phyloP scores from a whole-genome alignment of 1,140 invertebrate genomes.

The Ganaspis sp. region DNA sequence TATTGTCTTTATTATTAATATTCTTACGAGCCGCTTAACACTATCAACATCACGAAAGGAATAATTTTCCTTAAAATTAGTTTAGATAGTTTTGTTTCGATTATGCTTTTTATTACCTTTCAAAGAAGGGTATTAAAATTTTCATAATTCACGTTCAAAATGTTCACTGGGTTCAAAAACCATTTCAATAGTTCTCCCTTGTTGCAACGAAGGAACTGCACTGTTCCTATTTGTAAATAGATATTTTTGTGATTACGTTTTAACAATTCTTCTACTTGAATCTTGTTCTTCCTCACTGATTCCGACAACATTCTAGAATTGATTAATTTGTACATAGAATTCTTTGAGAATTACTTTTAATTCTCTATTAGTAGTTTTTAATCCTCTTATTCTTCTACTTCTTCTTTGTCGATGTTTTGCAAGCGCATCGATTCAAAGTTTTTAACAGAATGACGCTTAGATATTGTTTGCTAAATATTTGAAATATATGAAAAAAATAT shows the following conservation, averaged over 20 bases:
- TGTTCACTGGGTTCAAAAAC: not conserved
- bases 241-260: constrained; percentile 35
- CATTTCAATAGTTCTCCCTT: not conserved
- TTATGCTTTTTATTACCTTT: not conserved
- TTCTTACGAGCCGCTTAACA: not conserved
- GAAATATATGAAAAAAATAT: constrained; percentile 30
- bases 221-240: constrained; percentile 38
- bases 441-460: constrained; percentile 58
- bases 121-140: not conserved
- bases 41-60: not conserved
- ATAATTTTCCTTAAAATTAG: not conserved
- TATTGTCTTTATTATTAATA: constrained; percentile 3
- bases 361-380: not conserved
- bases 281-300: constrained; percentile 57
- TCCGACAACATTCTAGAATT: constrained; percentile 41
- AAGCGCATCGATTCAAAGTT: constrained; percentile 41
- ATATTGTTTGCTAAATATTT: constrained; percentile 60
- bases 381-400: not conserved
- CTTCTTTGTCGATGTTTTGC: constrained; percentile 18
- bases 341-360: not conserved
- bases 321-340: constrained; percentile 47
- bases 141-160: too few species aligned
- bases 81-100: not conserved
- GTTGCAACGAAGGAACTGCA: constrained; percentile 11
- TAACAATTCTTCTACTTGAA: constrained; percentile 40